phyloP scores from a whole-genome alignment of 2,888 invertebrate genomes.

The Rhorus exstirpatorius region DNA sequence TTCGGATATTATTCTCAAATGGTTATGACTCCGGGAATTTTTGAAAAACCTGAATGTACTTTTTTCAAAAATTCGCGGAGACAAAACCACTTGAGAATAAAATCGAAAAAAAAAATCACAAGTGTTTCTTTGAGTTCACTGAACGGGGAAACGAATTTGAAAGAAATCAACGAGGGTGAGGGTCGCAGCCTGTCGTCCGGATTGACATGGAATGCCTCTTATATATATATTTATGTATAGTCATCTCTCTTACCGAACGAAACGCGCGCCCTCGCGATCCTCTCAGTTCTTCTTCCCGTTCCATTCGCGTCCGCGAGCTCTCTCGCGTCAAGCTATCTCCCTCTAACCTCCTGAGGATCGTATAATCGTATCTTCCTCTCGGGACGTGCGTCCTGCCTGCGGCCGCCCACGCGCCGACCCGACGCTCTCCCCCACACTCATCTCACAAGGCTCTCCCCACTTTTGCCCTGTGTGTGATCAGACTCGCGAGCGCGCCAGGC shows the following conservation, averaged over 20 bases:
- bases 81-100: too few species aligned
- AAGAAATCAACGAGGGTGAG: too few species aligned
- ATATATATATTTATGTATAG: background rate
- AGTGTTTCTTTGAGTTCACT: too few species aligned
- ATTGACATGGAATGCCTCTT: too few species aligned
- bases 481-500: conserved; percentile 68
- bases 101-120: too few species aligned
- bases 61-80: too few species aligned
- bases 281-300: conserved; percentile 58
- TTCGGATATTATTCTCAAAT: too few species aligned
- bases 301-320: conserved; percentile 47
- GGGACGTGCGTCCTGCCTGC: conserved; percentile 85
- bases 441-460: conserved; percentile 75
- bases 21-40: too few species aligned
- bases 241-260: conserved; percentile 50
- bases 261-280: conserved; percentile 63
- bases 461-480: conserved; percentile 69
- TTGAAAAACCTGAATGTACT: too few species aligned
- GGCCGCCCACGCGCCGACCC: conserved; percentile 86
- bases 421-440: conserved; percentile 81
- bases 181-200: too few species aligned
- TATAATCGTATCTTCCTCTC: conserved; percentile 75
- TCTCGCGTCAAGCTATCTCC: conserved; percentile 67
- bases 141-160: too few species aligned
- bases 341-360: conserved; percentile 62